phyloP scores from a whole-genome alignment of 2,113 vertebrate genomes.

The Sinocyclocheilus anophthalmus region DNA sequence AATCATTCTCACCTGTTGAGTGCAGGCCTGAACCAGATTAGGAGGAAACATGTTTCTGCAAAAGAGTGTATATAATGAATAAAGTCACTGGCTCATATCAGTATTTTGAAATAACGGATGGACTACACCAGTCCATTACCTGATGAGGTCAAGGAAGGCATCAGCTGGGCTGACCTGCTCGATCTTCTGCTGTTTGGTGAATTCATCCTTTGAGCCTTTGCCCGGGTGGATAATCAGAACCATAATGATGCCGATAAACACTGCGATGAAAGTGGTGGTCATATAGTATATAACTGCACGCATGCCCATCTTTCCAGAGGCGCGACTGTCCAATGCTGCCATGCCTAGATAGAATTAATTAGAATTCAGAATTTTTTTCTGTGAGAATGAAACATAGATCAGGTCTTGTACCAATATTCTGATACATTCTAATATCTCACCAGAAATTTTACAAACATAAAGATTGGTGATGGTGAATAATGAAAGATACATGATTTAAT shows the following conservation, averaged over 20 bases:
- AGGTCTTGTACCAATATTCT: background rate
- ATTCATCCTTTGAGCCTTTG: constrained; percentile 93
- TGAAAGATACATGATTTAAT: background rate
- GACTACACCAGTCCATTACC: constrained; percentile 69
- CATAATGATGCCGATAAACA: constrained; percentile 92
- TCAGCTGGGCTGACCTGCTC: constrained; percentile 91
- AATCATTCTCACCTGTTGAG: constrained; percentile 86
- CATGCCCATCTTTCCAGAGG: constrained; percentile 97
- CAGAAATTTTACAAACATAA: background rate
- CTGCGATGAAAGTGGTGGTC: constrained; percentile 95
- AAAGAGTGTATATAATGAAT: constrained; percentile 60
- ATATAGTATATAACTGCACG: constrained; percentile 97
- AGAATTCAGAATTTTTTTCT: background rate
- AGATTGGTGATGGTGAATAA: background rate
- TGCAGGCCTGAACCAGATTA: constrained; percentile 97
- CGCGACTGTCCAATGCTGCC: constrained; percentile 94
- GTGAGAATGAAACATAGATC: background rate
- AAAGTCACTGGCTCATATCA: background rate
- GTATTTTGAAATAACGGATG: background rate
- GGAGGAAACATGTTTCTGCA: constrained; percentile 99
- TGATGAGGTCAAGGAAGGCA: constrained; percentile 96
- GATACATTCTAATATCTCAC: background rate
- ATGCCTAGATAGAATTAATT: constrained; percentile 78
- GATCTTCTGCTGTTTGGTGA: constrained; percentile 92
- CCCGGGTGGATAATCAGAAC: constrained; percentile 97